A percentile compares a stretch with the other conserved stretches of the same genome.
Conservation (phyloP, 2,888 invertebrate species). For the Clanis bilineata region DNA sequence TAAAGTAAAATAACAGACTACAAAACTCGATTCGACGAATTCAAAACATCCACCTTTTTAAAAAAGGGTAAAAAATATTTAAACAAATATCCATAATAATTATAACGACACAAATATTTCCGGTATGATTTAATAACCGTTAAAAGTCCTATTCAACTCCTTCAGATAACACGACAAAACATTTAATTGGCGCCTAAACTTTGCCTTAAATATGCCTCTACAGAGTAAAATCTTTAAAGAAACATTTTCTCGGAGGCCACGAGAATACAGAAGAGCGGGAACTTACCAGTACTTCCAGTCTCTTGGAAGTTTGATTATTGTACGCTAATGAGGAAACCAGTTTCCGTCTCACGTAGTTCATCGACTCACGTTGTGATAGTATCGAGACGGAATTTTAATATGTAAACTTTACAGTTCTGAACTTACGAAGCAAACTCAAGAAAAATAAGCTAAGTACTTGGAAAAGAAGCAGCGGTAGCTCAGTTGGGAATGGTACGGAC, state of each 20-base stretch:
- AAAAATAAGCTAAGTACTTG: too few species aligned
- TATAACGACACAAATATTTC: too few species aligned
- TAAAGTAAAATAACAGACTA: too few species aligned
- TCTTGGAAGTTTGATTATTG: slow-evolving; percentile 37
- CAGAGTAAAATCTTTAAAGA: not conserved
- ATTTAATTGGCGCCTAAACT: not conserved
- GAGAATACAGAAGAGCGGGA: not conserved
- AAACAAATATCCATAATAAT: too few species aligned
- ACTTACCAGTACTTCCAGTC: slow-evolving; percentile 23
- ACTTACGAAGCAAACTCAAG: too few species aligned
- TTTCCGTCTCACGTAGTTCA: slow-evolving; percentile 46
- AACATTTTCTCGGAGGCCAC: not conserved
- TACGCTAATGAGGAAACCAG: slow-evolving; percentile 38
- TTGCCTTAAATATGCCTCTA: not conserved
- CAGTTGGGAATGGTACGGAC: too few species aligned
- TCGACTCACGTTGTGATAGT: slow-evolving; percentile 43
- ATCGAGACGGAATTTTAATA: slow-evolving; percentile 32
- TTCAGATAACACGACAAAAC: not conserved
- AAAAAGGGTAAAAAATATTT: too few species aligned
- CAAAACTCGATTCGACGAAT: too few species aligned
- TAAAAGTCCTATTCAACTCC: not conserved
- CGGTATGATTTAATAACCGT: not conserved
- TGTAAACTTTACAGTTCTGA: too few species aligned
- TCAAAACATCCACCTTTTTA: too few species aligned
- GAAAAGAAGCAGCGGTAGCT: too few species aligned